Evolutionary conservation across 92 coral and sea anemone species (phyloP).

Genomic region (Epizoanthus rinbou): DNA sequence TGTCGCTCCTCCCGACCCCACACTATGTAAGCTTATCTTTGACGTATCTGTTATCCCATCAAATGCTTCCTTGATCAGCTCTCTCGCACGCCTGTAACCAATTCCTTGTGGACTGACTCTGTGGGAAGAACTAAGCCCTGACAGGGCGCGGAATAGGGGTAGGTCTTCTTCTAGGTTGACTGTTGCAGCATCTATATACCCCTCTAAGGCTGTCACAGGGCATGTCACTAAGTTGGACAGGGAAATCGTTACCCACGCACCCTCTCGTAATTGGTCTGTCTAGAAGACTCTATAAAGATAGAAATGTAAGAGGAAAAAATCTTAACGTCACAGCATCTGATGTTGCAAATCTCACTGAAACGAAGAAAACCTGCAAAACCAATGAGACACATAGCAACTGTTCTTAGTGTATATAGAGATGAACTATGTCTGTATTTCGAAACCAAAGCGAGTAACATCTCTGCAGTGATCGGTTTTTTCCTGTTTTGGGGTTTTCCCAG

Average conservation of each 20-base stretch:
- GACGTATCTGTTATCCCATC: constrained; percentile 53
- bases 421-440: constrained; percentile 13
- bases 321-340: constrained; percentile 53
- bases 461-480: constrained; percentile 55
- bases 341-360: constrained; percentile 44
- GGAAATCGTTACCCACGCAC: constrained; percentile 53
- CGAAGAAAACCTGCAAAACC: constrained; percentile 60
- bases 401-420: constrained; percentile 31
- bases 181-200: constrained; percentile 55
- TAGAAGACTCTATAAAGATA: constrained; percentile 61
- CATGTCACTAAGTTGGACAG: constrained; percentile 50
- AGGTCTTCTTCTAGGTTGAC: constrained; percentile 55
- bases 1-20: constrained; percentile 57
- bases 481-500: constrained; percentile 45
- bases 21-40: constrained; percentile 55
- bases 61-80: constrained; percentile 54
- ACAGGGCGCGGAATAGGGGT: constrained; percentile 50
- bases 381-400: constrained; percentile 44
- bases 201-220: constrained; percentile 48
- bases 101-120: constrained; percentile 53
- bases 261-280: constrained; percentile 62
- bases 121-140: constrained; percentile 19
- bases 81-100: constrained; percentile 58
- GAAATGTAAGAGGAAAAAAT: constrained; percentile 20
- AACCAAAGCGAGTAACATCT: too few species aligned